Evolutionary conservation across 2,797 vertebrate genomes (phyloP), one percentile per base, ranked within the genome.

Genomic region (Melanotaenia maccullochi): DNA sequence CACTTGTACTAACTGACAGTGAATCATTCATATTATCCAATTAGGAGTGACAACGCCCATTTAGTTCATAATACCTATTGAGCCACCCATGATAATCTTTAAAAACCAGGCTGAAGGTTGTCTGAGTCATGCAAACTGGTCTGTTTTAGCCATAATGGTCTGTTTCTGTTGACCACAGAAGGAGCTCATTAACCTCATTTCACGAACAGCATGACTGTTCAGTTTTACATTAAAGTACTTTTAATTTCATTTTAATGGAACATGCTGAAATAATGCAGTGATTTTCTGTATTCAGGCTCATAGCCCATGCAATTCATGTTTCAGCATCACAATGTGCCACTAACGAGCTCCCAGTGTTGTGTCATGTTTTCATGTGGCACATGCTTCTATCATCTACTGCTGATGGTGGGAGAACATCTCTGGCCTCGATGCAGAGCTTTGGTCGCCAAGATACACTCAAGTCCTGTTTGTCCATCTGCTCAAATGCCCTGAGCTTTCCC

Each of bases 121-220:
- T 62, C 66, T 86, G 82, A 85, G 78, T 90, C 88, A 82, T 72
- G 73, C 78, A 79, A 68, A 78, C 75, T 16, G 64, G 60, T 47
- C 64, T 65, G 66, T 75, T 76, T 83, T 61, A 76, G 60, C 73
- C 44, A 44, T 54, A 67, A 64, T 9, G 28, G 65, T 85, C 68
- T 42, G 76, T 82, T 86, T 79, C 73, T 56, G 76, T 73, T 86
- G 70, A 78, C 68, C 62, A 83, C 77, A 79, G 79, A 84, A 78
- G 85, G 74, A 81, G 67, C 68, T 82, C 60, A 79, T 90, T 88
- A 88, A 75, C 73, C 77, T 82, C 78, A 64, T 77, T 81, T 65
- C 72, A 38, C 5, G 28, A 65, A 1, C 74, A 78, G 80, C 76
- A 64, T 42, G 71, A 83, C 60, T 72, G 60, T 78, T 87, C 74